These are phyloP conservation scores for Thera obeliscata DNA, from an alignment of 2,888 invertebrate species.

Conservation along the genomic window DNA sequence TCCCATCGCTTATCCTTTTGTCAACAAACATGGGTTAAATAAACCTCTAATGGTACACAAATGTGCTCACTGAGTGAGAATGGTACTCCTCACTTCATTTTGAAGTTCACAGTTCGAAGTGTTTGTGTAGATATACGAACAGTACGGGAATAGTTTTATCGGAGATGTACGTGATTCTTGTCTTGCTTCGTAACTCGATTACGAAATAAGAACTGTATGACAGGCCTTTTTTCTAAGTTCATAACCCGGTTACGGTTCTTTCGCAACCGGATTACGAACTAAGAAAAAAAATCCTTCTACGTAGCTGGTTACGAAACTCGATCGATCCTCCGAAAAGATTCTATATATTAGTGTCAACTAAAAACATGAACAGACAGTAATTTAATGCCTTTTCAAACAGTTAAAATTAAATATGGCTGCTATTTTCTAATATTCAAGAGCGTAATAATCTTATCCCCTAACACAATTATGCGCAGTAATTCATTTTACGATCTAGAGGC, in stretches of 20 bases:
- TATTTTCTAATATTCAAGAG: conserved; percentile 7
- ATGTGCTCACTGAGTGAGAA: conserved; percentile 34
- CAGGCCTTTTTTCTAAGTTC: no score
- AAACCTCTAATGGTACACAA: conserved; percentile 37
- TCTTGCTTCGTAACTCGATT: no score
- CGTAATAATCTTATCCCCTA: conserved; percentile 19
- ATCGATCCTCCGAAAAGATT: no score
- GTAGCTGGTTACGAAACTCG: no score
- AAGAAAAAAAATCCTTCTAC: no score
- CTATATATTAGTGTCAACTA: no score
- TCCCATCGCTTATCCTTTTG: conserved; percentile 60
- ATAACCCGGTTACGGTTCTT: no score
- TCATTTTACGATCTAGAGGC: conserved; percentile 55
- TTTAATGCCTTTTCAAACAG: neutral
- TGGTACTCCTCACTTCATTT: conserved; percentile 31
- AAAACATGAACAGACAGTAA: no score
- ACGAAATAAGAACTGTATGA: no score
- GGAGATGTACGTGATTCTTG: neutral
- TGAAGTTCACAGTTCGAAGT: conserved; percentile 21
- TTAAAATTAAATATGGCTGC: neutral
- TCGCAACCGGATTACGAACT: no score
- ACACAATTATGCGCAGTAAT: conserved; percentile 43
- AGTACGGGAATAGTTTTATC: conserved; percentile 16
- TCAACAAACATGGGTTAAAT: conserved; percentile 59
- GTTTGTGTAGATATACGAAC: conserved; percentile 3